Base-by-base conservation (phyloP, 2,113 vertebrate genomes). In the Axis porcinus region DNA sequence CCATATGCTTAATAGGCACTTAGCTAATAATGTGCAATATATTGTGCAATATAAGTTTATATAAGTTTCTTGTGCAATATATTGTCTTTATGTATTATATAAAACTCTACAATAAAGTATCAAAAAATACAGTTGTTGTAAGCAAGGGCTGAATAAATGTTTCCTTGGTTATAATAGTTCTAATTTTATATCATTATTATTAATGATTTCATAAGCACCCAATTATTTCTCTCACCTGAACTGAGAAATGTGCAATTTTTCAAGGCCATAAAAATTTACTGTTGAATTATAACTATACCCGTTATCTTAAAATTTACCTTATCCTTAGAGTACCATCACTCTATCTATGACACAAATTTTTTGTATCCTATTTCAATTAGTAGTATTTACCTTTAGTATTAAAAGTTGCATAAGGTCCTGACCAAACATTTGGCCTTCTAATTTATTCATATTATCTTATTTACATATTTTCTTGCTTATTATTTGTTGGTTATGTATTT, bases 181-280 rank as follows among this genome's bases (percentile, higher is more conserved):
- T 94, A 95, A 95, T 95, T 97, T 97, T 96, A 93, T 97, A 91
- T 93, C 57, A 92, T 55, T 25, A 91, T 97, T 97, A 97, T 94
- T 96, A 97, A 98, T 95, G 83, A 97, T 86, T 93, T 96, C 89
- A 93, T 96, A 96, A 97, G 28, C 30, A 92, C 54, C 82, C 43
- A 84, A 82, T 97, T 95, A 4, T 94, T 96, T 95, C 45, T 91
- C 47, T 62, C 8, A 98, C 62, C 62, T 97, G 60, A 96, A 93
- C 50, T 64, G 52, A 98, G 47, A 97, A 97, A 95, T 95, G 79
- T 17, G 52, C 43, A 97, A 96, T 96, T 98, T 97, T 97, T 98
- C 97, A 96, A 88, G n/a, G 11, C 70, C n/a, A 90, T 97, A 95
- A 97, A 97, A 96, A 70, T 92, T 96, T 96, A 95, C 45, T 93